phyloP scores from a whole-genome alignment of 2,113 vertebrate genomes.

The Melospiza melodia region DNA sequence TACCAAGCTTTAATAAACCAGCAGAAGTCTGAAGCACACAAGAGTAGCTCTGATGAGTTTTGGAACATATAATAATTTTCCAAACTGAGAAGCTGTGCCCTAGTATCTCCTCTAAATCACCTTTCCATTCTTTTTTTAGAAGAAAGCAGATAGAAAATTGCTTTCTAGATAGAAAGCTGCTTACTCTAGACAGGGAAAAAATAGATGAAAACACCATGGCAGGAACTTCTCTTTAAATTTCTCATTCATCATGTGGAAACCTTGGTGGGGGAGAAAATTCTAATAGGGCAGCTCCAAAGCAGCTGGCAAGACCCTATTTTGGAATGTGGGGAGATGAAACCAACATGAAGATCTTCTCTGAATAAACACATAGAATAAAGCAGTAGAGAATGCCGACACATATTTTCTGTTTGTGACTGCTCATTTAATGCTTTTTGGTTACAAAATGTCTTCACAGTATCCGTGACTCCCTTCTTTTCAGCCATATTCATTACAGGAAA shows the following conservation, averaged over 20 bases:
- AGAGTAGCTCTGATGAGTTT: not conserved
- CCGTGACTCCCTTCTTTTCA: not conserved
- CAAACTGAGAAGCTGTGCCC: not conserved
- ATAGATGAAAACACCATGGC: not conserved
- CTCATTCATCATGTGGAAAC: not conserved
- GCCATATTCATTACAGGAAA: not conserved
- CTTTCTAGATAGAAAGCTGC: not conserved
- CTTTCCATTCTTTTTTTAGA: not conserved
- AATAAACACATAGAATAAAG: not conserved
- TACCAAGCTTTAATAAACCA: not conserved
- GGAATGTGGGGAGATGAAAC: not conserved
- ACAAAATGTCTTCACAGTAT: not conserved
- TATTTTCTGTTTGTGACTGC: not conserved
- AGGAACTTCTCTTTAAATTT: not conserved
- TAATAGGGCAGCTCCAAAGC: not conserved
- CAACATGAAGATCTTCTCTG: not conserved
- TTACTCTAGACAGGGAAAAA: not conserved
- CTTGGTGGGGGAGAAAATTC: not conserved
- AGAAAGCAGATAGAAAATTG: not conserved
- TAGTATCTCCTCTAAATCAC: not conserved
- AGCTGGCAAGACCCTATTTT: not conserved
- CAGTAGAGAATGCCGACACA: fast-evolving
- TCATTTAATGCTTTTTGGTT: not conserved
- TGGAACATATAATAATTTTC: not conserved
- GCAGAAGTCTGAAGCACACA: not conserved